Conservation (phyloP, 2,797 vertebrate genomes). For the Muscicapa comitata region DNA sequence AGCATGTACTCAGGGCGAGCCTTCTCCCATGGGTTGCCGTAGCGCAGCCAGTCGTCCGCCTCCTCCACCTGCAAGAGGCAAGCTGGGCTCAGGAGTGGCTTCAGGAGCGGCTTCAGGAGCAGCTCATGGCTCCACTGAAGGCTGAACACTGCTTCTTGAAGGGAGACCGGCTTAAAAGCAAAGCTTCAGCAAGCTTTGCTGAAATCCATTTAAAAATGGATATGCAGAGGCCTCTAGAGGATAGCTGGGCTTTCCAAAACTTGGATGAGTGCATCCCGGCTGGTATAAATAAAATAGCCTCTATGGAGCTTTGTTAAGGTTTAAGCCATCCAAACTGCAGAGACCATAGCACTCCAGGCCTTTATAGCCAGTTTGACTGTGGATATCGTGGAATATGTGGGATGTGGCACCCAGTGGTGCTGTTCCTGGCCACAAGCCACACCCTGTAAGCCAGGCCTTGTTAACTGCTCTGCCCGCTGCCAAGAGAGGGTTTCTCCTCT, state of each 20-base stretch:
- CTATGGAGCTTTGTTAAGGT: neutral
- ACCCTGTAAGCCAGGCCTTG: neutral
- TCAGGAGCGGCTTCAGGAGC: rapidly evolving
- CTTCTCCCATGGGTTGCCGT: slow-evolving; percentile 88
- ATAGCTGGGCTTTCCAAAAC: neutral
- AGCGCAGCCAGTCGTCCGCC: slow-evolving; percentile 87
- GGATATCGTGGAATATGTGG: neutral
- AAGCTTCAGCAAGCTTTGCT: neutral
- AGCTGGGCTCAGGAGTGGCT: rapidly evolving
- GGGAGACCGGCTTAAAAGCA: neutral
- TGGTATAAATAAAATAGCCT: neutral
- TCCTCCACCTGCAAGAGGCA: slow-evolving; percentile 80
- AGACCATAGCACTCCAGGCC: neutral
- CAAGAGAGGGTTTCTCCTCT: neutral
- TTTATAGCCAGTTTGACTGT: neutral
- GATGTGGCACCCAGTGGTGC: neutral
- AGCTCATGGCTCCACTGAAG: rapidly evolving
- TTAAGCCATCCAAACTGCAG: neutral
- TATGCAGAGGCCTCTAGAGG: neutral
- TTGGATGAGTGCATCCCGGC: neutral
- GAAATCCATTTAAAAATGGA: neutral
- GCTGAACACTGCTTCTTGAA: rapidly evolving
- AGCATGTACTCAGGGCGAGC: slow-evolving; percentile 86
- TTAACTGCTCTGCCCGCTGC: neutral
- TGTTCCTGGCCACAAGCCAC: neutral